phyloP scores from a whole-genome alignment of 30 jellyfish, hydroid and myxozoan species.

The Chrysaora quinquecirrha region DNA sequence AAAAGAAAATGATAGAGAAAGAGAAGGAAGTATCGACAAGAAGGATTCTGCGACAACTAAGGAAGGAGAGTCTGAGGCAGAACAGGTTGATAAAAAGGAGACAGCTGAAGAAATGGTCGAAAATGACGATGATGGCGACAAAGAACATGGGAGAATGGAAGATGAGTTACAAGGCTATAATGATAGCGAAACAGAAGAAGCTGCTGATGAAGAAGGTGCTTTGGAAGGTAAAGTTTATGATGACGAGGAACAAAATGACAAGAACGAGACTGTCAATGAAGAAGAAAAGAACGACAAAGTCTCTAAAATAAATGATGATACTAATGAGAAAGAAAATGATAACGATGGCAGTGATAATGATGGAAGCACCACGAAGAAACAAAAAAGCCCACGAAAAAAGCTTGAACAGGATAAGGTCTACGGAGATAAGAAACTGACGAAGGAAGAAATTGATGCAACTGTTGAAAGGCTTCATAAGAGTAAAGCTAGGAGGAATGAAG shows the following conservation, averaged over 20 bases:
- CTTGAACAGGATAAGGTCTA: conserved; percentile 20
- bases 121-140: not conserved
- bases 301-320: conserved; percentile 6
- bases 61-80: too few species aligned
- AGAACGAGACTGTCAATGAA: not conserved
- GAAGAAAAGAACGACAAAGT: not conserved
- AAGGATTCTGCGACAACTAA: too few species aligned
- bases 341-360: conserved; percentile 5
- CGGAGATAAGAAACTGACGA: conserved; percentile 39
- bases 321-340: not conserved
- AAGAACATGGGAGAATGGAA: too few species aligned
- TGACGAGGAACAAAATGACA: not conserved
- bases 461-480: conserved; percentile 43
- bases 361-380: not conserved
- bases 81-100: too few species aligned
- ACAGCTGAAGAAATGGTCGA: not conserved
- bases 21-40: not conserved
- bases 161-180: too few species aligned
- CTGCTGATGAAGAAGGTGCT: conserved; percentile 4
- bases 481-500: conserved; percentile 11
- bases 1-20: not conserved
- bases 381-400: conserved; percentile 10
- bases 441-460: conserved; percentile 20
- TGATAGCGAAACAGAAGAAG: not conserved
- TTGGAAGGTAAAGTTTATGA: not conserved